Base-by-base conservation (phyloP, 2,113 vertebrate species). In the Cepphus grylle region DNA sequence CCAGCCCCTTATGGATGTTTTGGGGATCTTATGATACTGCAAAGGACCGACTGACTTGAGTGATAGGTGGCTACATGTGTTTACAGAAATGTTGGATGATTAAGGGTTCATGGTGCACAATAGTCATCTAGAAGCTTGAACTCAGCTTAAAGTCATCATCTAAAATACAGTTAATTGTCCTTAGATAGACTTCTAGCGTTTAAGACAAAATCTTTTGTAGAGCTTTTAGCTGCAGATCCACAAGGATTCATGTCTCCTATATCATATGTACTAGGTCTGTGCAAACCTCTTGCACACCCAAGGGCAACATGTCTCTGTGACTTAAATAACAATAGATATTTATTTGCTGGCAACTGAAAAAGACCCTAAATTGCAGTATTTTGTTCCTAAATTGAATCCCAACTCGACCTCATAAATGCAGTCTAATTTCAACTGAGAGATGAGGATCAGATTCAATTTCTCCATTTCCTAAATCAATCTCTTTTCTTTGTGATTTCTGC, bases 401-500 rank as follows among this genome's bases (percentile, higher is more conserved):
- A 23, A 10, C 4, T 79, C 56, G 80, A 43, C 10, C 14, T 71
- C 12, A 42, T 38, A 78, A 63, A 49, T 34, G 47, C 6, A 72
- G 5, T 63, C 10, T 11, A 63, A 25, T 88, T 86, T 67, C 18
- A 82, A 21, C 4, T 16, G 27, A 58, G 76, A 71, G 11, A 23
- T 17, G 22, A 40, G 0, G 6, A 36, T 43, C 61, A 2, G 0
- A 62, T 42, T 58, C 6, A 81, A 15, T 58, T 47, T 8, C 27
- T 73, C 26, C 50, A 1, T 36, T 76, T 87, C 25, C 8, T 49
- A 67, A 74, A 67, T n/a, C 6, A 49, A 17, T 52, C 20, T 29
- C 1, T 84, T 90, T 63, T 76, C 34, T 79, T 82, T 65, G 12
- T 72, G 11, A 82, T 88, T 71, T 86, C 38, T 62, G 22, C 3